Evolutionary conservation across 2,797 vertebrate genomes (phyloP).

Genomic region (Echeneis naucrates): DNA sequence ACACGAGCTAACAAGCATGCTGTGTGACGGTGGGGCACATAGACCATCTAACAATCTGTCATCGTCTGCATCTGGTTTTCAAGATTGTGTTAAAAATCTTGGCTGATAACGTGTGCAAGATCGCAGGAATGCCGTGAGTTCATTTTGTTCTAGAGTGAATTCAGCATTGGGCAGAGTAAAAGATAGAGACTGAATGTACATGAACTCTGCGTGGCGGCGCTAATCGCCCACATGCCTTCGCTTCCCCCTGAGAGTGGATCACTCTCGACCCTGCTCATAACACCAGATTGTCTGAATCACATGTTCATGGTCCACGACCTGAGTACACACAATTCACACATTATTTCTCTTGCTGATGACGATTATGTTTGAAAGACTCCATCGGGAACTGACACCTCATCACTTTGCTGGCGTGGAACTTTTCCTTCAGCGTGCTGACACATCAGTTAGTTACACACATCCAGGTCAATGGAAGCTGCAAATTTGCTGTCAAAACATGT

Average conservation of each 20-base stretch:
- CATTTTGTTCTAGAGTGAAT: conserved; percentile 2
- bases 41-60: not conserved
- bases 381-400: no score
- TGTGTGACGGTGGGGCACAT: not conserved
- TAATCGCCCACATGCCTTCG: conserved; percentile 53
- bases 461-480: no score
- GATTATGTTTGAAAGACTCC: conserved; percentile 48
- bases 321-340: conserved; percentile 53
- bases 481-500: no score
- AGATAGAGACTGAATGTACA: conserved; percentile 19
- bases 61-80: conserved; percentile 7
- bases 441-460: no score
- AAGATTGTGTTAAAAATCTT: not conserved
- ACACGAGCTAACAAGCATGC: conserved; percentile 1
- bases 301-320: conserved; percentile 40
- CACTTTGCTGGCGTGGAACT: no score
- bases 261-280: conserved; percentile 25
- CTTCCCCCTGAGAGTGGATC: conserved; percentile 28
- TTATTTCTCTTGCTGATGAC: conserved; percentile 38
- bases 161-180: conserved; percentile 24
- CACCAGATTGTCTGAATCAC: conserved; percentile 67
- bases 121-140: conserved; percentile 10
- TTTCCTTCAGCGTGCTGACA: no score
- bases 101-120: not conserved
- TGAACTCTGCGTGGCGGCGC: conserved; percentile 40